phyloP scores from a whole-genome alignment of 1,140 invertebrate genomes.

The Potamilus streckersoni region DNA sequence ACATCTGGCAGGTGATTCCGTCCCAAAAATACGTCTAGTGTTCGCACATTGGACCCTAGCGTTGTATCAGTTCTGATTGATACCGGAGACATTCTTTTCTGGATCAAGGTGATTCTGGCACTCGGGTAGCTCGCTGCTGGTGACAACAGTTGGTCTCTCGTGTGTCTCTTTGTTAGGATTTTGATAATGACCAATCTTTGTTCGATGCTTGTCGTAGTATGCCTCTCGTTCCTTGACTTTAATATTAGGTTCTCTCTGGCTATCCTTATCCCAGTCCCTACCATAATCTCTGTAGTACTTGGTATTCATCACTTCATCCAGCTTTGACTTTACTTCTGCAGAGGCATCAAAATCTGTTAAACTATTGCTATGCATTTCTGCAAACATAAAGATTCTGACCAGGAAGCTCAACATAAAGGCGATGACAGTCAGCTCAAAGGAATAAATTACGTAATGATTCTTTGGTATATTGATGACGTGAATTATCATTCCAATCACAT shows the following conservation, averaged over 20 bases:
- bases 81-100: not conserved
- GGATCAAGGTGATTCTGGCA: not conserved
- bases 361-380: constrained; percentile 12
- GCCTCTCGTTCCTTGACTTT: constrained; percentile 10
- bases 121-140: constrained; percentile 19
- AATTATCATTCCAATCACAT: constrained; percentile 15
- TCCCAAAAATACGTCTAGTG: constrained; percentile 24
- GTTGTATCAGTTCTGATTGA: too few relatives aligned
- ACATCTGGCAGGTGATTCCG: not conserved
- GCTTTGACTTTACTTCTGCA: not conserved
- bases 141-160: not conserved
- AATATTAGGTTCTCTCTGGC: not conserved
- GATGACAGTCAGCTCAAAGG: constrained; percentile 6
- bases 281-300: not conserved
- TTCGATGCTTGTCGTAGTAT: not conserved
- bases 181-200: constrained; percentile 17
- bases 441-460: constrained; percentile 13
- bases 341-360: not conserved
- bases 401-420: constrained; percentile 14
- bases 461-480: constrained; percentile 10
- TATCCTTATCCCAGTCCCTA: not conserved
- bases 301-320: not conserved
- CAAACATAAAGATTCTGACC: constrained; percentile 22
- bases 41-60: constrained; percentile 13
- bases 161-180: constrained; percentile 27